phyloP scores from a whole-genome alignment of 2,113 vertebrate genomes.

The Condylura cristata region DNA sequence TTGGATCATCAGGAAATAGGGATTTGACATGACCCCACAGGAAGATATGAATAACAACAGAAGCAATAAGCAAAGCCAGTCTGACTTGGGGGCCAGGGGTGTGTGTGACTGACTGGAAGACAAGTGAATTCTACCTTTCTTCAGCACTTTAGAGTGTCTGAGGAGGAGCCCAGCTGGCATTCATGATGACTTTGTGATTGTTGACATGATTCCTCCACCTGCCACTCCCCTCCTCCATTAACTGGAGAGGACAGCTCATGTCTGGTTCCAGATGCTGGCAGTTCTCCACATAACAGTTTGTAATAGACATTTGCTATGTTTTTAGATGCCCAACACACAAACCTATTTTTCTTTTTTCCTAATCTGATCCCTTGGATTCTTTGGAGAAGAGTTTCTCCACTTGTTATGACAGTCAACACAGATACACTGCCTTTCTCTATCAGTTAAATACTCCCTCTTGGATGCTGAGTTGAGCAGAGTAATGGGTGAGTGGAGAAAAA shows the following conservation, averaged over 20 bases:
- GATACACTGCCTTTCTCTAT: background rate
- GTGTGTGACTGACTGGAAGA: background rate
- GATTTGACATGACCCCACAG: conserved; percentile 74
- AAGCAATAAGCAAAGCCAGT: conserved; percentile 43
- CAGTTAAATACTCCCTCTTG: background rate
- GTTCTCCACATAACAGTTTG: background rate
- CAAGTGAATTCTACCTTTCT: conserved; percentile 26
- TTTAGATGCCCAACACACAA: background rate
- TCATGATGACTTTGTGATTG: background rate
- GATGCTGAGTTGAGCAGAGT: background rate
- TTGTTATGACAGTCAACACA: background rate
- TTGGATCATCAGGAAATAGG: conserved; percentile 74
- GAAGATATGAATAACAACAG: conserved; percentile 56
- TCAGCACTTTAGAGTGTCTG: background rate
- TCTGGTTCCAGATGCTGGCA: conserved; percentile 34
- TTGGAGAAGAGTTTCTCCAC: background rate
- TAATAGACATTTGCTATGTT: background rate
- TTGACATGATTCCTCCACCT: background rate
- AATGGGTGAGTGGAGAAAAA: background rate
- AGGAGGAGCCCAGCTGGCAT: background rate
- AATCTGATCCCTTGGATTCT: conserved; percentile 37
- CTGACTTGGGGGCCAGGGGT: background rate
- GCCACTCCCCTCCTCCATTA: background rate
- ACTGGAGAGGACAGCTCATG: background rate
- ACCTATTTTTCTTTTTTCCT: background rate